Base-by-base conservation (phyloP, 2,797 vertebrate species). In the Periophthalmus magnuspinnatus region DNA sequence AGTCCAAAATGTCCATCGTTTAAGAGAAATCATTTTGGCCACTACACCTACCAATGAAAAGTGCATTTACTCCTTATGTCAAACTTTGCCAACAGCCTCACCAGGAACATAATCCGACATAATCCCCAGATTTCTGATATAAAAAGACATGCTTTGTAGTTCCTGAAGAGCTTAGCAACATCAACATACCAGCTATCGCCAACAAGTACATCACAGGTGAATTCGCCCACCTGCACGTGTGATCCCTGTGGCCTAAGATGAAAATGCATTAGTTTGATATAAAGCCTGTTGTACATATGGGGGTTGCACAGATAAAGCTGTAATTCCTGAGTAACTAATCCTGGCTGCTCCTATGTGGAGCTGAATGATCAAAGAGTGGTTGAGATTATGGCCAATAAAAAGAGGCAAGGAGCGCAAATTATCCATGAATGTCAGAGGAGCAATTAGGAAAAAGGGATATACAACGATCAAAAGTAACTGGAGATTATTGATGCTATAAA, bases 161-260 rank as follows among this genome's bases (percentile, higher is more conserved):
- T 19, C 11, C 48, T 68, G 50, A 77, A 78, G 79, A 78, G 60
- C 70, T 32, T n/a, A 65, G 61, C 19, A 72, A 50, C 75, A 76
- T 48, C 69, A 71, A 80, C 63, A 64, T 67, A 75, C 70, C 21
- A 74, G 69, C 62, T 62, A 72, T 79, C 68, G 55, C 19, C 71
- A 55, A 24, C 60, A 47, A n/a, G 56, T 61, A 77, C 75, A 82
- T 89, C 78, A 87, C 84, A 87, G 68, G 54, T 65, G 80, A 82
- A 84, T 58, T 59, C 60, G 57, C 78, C 70, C 79, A 82, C 78
- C 78, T 84, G 80, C 70, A 78, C 76, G 79, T 41, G 75, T 67
- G 41, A 45, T 72, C 19, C 38, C 63, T 34, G 52, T 2, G 61
- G 65, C 48, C 65, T 50, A 21, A 24, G 75, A 67, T 16, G 33